These are phyloP conservation scores for Clarias fuscus DNA, from an alignment of 2,797 vertebrate species.

Conservation along the genomic window DNA sequence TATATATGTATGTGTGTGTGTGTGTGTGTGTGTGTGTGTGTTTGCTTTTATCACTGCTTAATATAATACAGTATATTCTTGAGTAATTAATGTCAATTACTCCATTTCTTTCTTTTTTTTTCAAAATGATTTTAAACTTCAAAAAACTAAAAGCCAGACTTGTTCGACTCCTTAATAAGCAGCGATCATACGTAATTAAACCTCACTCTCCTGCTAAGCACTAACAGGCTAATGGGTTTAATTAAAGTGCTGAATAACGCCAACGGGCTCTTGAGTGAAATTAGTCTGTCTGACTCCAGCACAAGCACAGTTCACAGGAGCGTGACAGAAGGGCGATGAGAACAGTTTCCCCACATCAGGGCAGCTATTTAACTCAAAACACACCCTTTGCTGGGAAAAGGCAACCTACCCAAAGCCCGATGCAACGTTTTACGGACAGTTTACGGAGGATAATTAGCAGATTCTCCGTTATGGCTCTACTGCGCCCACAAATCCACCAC, in stretches of 20 bases:
- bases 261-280: constrained; percentile 10
- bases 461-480: not conserved
- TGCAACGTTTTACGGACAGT: not conserved
- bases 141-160: not conserved
- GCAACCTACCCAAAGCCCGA: constrained; percentile 15
- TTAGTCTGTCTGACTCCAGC: constrained; percentile 21
- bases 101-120: not conserved
- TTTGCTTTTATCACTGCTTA: not conserved
- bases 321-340: not conserved
- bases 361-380: constrained; percentile 1
- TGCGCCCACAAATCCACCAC: not conserved
- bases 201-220: not conserved
- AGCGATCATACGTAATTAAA: not conserved
- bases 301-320: constrained; percentile 19
- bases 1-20: too few relatives aligned
- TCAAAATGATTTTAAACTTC: not conserved
- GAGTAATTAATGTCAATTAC: not conserved
- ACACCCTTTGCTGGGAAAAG: constrained; percentile 29
- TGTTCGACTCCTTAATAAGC: not conserved
- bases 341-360: constrained; percentile 7
- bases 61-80: not conserved
- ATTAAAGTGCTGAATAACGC: constrained; percentile 14
- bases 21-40: too few relatives aligned
- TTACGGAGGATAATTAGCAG: constrained; percentile 1
- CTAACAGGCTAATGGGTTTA: constrained; percentile 20